These are phyloP conservation scores for Hippocampus guttulatus DNA, from an alignment of 2,113 vertebrate species.

Conservation along the genomic window DNA sequence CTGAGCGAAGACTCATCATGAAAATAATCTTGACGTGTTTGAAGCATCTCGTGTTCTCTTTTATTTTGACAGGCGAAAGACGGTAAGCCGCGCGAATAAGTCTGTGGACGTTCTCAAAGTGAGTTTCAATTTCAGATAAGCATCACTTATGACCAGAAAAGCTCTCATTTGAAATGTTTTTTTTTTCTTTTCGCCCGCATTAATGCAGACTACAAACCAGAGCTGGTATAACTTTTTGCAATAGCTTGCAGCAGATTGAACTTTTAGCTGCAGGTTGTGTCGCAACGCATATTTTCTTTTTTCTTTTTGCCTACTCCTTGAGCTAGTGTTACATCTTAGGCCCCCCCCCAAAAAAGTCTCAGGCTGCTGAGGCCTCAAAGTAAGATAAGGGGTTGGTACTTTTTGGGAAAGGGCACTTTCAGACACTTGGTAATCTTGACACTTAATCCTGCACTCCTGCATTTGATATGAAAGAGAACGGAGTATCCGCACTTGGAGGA, in stretches of 20 bases:
- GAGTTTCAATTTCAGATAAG: conserved; percentile 16
- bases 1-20: not conserved
- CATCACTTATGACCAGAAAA: not conserved
- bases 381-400: conserved; percentile 2
- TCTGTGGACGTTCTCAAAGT: conserved; percentile 35
- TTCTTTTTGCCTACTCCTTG: not conserved
- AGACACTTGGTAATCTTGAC: not conserved
- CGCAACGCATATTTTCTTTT: not conserved
- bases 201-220: not conserved
- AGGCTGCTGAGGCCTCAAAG: not conserved
- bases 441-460: not conserved
- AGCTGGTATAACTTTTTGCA: not conserved
- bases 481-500: not conserved
- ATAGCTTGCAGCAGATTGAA: conserved; percentile 4
- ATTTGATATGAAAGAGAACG: not conserved
- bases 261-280: not conserved
- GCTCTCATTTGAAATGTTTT: not conserved
- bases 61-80: conserved; percentile 25
- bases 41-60: conserved; percentile 14
- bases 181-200: not conserved
- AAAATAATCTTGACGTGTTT: conserved; percentile 3
- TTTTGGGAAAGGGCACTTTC: conserved; percentile 1
- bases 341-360: not conserved
- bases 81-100: conserved; percentile 18
- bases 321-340: not conserved